Base-by-base conservation (phyloP, 2,888 invertebrate species). In the Eupeodes latifasciatus region DNA sequence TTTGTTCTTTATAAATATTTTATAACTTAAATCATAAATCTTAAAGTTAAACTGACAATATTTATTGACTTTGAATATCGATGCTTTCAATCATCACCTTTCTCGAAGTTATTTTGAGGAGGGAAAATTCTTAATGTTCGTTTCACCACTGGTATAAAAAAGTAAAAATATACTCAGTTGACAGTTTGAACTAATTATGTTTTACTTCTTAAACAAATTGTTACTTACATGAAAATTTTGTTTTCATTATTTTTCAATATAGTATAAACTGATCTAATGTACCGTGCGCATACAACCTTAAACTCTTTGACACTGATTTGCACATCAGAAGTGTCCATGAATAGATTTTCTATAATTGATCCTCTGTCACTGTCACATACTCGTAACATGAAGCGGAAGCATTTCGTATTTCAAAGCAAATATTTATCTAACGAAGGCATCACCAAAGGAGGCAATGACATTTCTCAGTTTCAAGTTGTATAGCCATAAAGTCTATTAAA, bases 341-440 rank as follows among this genome's bases (percentile, higher is more conserved):
- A 66, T 49, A 40, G 40, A 40, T 9, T 40, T 40, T 49, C n/a
- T 49, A 27, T 7, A 49, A 47, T 14, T 27, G 4, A 51, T 34
- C 3, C 10, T 51, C 0, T 49, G 40, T 40, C 40, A 27, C 27
- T 27, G 27, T 27, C 27, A 27, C 27, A 27, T 27, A 19, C 19
- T 19, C 19, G 19, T 19, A 2, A 40, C 67, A 36, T 67, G 71
- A 44, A 12, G 71, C 55, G 71, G 55, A 71, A 71, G 71, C 71
- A 71, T 71, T 71, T 40, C 36, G 71, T 55, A 71, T 71, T 71
- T 40, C 36, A 19, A 12, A 71, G 2, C 40, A 71, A 71, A 71
- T 71, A 71, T 71, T 71, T 71, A 71, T 53, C 55, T 55, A 55
- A 71, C 71, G 40, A 71, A 55, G 55, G 19, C 9, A 40, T 55